Conservation (phyloP, 2,113 vertebrate genomes). For the Neoarius graeffei region DNA sequence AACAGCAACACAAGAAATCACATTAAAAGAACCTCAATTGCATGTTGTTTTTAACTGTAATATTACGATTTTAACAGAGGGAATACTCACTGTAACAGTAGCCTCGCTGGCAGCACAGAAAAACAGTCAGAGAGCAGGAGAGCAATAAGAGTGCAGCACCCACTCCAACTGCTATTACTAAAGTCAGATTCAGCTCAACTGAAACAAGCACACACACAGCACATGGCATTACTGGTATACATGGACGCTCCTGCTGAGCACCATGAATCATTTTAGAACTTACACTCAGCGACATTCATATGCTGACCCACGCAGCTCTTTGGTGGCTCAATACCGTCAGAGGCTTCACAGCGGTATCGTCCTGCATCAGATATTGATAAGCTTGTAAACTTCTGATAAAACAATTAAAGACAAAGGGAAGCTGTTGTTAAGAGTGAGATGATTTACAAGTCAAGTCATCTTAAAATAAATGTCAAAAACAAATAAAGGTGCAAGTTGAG, state of each 20-base stretch:
- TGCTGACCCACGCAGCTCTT: constrained; percentile 81
- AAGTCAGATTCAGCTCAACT: constrained; percentile 85
- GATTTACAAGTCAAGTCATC: not conserved
- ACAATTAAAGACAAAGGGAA: constrained; percentile 8
- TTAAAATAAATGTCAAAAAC: not conserved
- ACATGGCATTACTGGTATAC: not conserved
- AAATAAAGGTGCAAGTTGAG: not conserved
- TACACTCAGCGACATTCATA: constrained; percentile 83
- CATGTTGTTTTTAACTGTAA: not conserved
- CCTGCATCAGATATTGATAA: constrained; percentile 84
- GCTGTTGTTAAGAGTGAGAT: not conserved
- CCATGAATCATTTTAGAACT: constrained; percentile 38
- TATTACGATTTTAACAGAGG: not conserved
- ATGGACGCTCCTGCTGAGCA: not conserved
- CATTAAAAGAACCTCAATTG: not conserved
- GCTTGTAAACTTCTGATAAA: constrained; percentile 82
- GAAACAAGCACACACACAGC: constrained; percentile 39
- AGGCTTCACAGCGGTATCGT: constrained; percentile 89
- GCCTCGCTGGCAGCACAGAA: constrained; percentile 82
- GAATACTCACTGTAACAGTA: constrained; percentile 84
- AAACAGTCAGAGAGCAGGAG: constrained; percentile 82
- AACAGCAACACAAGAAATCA: not conserved
- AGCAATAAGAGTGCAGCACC: constrained; percentile 74
- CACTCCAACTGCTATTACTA: constrained; percentile 78
- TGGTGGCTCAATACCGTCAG: constrained; percentile 80